A percentile compares a stretch with the other conserved stretches of the same genome.
Conservation (phyloP, 2,797 vertebrate genomes). For the Rhyacichthys aspro region DNA sequence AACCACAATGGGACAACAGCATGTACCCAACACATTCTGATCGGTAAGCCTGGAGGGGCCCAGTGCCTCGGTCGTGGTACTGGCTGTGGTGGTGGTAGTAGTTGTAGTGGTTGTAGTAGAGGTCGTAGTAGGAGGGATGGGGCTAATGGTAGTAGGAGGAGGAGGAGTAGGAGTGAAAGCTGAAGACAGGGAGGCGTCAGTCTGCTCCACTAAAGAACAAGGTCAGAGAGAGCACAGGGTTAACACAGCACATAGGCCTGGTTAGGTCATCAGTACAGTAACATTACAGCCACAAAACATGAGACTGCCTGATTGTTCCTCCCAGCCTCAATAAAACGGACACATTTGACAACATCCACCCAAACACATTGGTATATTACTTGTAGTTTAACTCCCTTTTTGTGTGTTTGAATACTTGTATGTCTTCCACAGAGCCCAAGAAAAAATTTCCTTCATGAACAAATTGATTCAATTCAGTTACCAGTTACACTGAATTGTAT, state of each 20-base stretch:
- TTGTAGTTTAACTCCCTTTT: too few species aligned
- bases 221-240: conserved; percentile 76
- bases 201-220: conserved; percentile 76
- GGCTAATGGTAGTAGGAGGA: conserved; percentile 74
- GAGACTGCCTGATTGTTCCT: too few species aligned
- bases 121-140: conserved; percentile 70
- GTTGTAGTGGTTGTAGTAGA: conserved; percentile 70
- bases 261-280: conserved; percentile 24
- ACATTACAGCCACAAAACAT: not conserved
- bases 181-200: conserved; percentile 75
- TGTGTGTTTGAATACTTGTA: too few species aligned
- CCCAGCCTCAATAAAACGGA: too few species aligned
- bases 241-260: conserved; percentile 58
- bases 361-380: too few species aligned
- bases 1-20: conserved; percentile 38
- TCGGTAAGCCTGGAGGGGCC: conserved; percentile 69
- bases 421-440: too few species aligned
- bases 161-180: conserved; percentile 75
- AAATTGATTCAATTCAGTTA: too few species aligned
- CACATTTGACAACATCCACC: too few species aligned
- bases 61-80: conserved; percentile 60
- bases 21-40: conserved; percentile 78
- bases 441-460: too few species aligned
- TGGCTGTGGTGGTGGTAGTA: conserved; percentile 68
- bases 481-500: too few species aligned